These are phyloP conservation scores for Archilochus colubris DNA, from an alignment of 2,113 vertebrate genomes.

Conservation along the genomic window DNA sequence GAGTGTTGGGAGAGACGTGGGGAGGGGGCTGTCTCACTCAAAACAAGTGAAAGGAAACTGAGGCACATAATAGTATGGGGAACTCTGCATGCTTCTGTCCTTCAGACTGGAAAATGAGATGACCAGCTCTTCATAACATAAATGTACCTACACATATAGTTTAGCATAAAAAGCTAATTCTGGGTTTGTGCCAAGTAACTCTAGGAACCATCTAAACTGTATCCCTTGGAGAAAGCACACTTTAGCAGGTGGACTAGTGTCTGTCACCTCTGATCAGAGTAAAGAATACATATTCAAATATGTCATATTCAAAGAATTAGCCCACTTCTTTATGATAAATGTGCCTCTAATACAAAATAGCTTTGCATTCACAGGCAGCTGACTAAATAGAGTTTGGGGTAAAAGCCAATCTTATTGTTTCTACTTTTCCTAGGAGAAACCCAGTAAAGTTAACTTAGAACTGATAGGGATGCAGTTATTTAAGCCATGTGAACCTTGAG, in stretches of 20 bases:
- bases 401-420: not conserved
- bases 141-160: rapidly evolving
- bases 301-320: not conserved
- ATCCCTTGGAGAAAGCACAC: not conserved
- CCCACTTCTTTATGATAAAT: not conserved
- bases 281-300: not conserved
- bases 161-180: not conserved
- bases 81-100: rapidly evolving
- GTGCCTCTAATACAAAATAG: not conserved
- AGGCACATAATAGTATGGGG: not conserved
- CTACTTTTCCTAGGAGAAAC: not conserved
- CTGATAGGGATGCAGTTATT: not conserved
- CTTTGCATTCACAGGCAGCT: not conserved
- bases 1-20: not conserved
- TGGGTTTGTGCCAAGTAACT: not conserved
- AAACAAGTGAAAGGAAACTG: not conserved
- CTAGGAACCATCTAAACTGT: not conserved
- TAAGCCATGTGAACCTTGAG: not conserved
- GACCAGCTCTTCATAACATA: not conserved
- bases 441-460: not conserved
- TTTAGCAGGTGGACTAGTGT: not conserved
- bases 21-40: not conserved
- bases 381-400: not conserved
- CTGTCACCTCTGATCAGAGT: not conserved
- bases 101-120: not conserved